Conservation (phyloP, 2,113 vertebrate species). For the Neotragus moschatus region DNA sequence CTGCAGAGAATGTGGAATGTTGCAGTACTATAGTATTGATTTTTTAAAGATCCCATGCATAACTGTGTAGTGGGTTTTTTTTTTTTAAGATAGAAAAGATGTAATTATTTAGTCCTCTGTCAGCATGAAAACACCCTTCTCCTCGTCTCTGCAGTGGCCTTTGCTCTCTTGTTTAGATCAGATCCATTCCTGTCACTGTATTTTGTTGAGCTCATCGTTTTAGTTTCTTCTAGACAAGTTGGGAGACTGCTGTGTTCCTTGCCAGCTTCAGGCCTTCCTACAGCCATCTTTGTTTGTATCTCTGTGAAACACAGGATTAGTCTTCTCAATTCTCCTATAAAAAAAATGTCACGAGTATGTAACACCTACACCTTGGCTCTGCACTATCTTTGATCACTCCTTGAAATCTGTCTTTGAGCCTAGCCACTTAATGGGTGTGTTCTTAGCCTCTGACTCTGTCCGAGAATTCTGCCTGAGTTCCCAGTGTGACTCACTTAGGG, state of each 20-base stretch:
- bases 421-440: background rate
- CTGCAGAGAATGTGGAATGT: conserved; percentile 4
- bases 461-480: background rate
- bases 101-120: conserved; percentile 38
- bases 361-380: background rate
- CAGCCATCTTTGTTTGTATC: background rate
- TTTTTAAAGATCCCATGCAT: conserved; percentile 47
- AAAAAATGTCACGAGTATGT: background rate
- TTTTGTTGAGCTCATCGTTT: conserved; percentile 38
- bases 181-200: conserved; percentile 41
- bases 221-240: conserved; percentile 21
- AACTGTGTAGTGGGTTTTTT: conserved; percentile 37
- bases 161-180: conserved; percentile 25
- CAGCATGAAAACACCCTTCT: background rate
- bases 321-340: background rate
- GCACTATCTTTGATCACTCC: background rate
- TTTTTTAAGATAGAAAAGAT: conserved; percentile 30
- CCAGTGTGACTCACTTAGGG: background rate
- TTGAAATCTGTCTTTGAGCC: background rate
- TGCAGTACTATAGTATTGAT: conserved; percentile 54
- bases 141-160: background rate
- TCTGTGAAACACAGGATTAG: background rate
- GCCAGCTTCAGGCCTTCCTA: background rate
- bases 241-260: conserved; percentile 5
- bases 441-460: background rate